Evolutionary conservation across 2,113 vertebrate genomes (phyloP).

Genomic region (Ceratotherium simum): DNA sequence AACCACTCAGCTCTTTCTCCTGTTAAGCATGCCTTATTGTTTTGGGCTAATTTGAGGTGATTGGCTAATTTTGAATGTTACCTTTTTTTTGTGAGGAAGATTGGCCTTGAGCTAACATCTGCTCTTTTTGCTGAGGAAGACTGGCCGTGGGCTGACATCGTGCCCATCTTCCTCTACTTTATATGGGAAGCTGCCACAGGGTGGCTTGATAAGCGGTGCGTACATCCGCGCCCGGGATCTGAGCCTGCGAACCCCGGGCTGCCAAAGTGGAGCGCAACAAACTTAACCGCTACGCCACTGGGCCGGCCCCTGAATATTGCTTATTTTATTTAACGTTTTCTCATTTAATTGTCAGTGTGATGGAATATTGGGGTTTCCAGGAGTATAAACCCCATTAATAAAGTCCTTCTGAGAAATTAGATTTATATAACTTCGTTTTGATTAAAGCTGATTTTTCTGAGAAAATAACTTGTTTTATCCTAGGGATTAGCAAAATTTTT

Average conservation of each 20-base stretch:
- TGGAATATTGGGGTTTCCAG: neutral
- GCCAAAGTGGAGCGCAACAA: no score
- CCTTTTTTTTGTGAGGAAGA: no score
- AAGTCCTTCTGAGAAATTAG: neutral
- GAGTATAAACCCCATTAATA: neutral
- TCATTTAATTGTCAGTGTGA: neutral
- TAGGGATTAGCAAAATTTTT: neutral
- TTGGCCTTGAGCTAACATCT: no score
- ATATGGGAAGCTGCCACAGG: no score
- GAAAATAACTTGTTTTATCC: neutral
- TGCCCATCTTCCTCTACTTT: no score
- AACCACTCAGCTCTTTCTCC: neutral
- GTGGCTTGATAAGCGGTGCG: no score
- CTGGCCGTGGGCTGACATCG: no score
- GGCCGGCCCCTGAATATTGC: neutral
- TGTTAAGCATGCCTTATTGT: neutral
- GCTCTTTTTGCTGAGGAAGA: no score
- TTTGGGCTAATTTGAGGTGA: neutral
- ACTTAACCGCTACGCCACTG: no score
- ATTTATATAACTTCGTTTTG: neutral
- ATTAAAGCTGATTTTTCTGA: neutral
- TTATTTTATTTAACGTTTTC: neutral
- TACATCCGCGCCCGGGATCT: no score
- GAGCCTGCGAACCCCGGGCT: no score
- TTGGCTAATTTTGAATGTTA: neutral